These are phyloP conservation scores for Colossoma macropomum DNA, from an alignment of 2,113 vertebrate species.

Conservation along the genomic window DNA sequence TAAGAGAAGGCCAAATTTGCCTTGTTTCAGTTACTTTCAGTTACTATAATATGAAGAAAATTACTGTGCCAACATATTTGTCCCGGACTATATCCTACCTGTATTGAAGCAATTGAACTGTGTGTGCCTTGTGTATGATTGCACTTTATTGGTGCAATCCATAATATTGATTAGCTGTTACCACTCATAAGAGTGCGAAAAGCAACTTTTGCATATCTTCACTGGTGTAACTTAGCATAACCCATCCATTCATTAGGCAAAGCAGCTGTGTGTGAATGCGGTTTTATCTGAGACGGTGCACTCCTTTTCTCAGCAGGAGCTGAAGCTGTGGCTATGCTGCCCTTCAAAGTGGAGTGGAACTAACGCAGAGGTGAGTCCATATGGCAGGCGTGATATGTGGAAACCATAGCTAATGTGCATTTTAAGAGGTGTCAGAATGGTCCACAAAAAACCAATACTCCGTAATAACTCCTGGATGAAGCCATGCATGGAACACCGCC, in stretches of 20 bases:
- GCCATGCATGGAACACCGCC: constrained; percentile 55
- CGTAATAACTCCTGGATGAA: constrained; percentile 61
- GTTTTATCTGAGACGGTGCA: neutral
- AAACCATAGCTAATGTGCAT: constrained; percentile 63
- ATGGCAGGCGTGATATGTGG: constrained; percentile 46
- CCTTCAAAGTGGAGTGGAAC: constrained; percentile 70
- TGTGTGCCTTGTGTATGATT: neutral
- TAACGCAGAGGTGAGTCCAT: constrained; percentile 60
- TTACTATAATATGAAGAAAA: neutral
- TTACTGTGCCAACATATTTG: neutral
- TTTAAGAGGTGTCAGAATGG: constrained; percentile 56
- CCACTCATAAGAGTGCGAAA: neutral
- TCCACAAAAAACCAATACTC: constrained; percentile 60
- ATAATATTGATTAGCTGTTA: constrained; percentile 8
- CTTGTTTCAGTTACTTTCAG: neutral
- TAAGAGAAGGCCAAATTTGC: neutral
- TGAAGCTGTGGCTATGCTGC: neutral
- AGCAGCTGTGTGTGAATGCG: neutral
- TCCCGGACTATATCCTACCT: neutral
- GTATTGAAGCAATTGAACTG: neutral
- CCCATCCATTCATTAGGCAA: neutral
- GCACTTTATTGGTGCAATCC: neutral
- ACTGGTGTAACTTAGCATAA: neutral
- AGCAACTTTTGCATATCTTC: neutral
- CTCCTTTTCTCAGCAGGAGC: constrained; percentile 3